Percentiles rank a stretch among this genome's conserved stretches.
Evolutionary conservation across 53 echinoderm and acorn worm genomes (phyloP).

Genomic region (Echinometra lucunter): DNA sequence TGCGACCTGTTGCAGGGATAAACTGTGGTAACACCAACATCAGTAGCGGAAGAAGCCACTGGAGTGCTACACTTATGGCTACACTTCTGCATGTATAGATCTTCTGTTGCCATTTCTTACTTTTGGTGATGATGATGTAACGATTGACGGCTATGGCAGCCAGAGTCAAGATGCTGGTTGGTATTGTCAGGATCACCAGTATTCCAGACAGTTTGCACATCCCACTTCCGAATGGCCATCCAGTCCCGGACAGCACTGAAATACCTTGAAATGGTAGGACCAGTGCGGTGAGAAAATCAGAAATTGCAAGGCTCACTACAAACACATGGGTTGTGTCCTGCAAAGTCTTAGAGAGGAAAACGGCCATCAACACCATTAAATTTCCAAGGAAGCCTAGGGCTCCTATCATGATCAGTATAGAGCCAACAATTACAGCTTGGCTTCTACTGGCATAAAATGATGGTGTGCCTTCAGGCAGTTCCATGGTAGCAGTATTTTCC

Average conservation of each 20-base stretch:
- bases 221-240: constrained; percentile 42
- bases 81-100: background rate
- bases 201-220: background rate
- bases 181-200: background rate
- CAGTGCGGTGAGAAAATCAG: constrained; percentile 68
- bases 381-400: constrained; percentile 64
- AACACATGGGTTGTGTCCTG: constrained; percentile 68
- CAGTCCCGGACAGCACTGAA: constrained; percentile 50
- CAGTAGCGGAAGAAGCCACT: constrained; percentile 48
- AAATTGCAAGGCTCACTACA: constrained; percentile 68
- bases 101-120: background rate
- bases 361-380: constrained; percentile 64
- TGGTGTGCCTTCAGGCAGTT: background rate
- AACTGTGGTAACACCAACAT: constrained; percentile 38
- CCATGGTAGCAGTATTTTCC: background rate
- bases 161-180: constrained; percentile 44
- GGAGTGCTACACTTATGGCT: background rate
- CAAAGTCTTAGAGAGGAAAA: constrained; percentile 50
- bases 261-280: constrained; percentile 65
- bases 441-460: background rate
- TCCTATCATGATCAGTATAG: constrained; percentile 44
- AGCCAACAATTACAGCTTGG: background rate
- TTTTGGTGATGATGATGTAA: constrained; percentile 44
- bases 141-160: constrained; percentile 54
- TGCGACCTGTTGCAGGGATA: constrained; percentile 18